Percentiles rank a stretch among this genome's conserved stretches.
Conservation (phyloP, 2,888 invertebrate genomes). For the Harpagoxenus sublaevis region DNA sequence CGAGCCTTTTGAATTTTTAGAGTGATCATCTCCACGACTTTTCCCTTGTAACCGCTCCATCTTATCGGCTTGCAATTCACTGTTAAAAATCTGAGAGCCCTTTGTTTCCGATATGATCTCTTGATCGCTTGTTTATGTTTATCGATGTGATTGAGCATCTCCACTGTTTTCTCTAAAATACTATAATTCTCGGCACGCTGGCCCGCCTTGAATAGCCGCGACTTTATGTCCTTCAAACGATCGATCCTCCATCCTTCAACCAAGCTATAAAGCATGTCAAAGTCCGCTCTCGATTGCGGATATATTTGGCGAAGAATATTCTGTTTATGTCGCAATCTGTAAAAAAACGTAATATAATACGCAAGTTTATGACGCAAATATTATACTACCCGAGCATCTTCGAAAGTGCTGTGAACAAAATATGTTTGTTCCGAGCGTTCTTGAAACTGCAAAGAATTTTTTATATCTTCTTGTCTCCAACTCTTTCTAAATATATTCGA, state of each 20-base stretch:
- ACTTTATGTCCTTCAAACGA: constrained; percentile 89
- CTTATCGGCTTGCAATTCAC: constrained; percentile 91
- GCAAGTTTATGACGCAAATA: background rate
- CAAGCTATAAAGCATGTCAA: constrained; percentile 91
- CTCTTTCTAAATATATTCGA: background rate
- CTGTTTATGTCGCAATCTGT: constrained; percentile 86
- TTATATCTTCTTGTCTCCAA: background rate
- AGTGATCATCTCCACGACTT: constrained; percentile 92
- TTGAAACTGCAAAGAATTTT: background rate
- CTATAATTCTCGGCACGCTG: constrained; percentile 91
- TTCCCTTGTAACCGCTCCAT: constrained; percentile 92
- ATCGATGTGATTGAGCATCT: constrained; percentile 90
- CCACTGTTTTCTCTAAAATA: constrained; percentile 92
- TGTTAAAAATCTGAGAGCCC: constrained; percentile 89
- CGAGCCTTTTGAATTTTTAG: constrained; percentile 93
- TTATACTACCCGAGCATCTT: background rate
- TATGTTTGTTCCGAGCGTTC: background rate
- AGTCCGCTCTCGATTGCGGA: constrained; percentile 91
- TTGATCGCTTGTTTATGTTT: constrained; percentile 89
- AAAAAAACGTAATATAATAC: background rate
- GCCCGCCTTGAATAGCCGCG: constrained; percentile 89
- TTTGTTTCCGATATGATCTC: constrained; percentile 88
- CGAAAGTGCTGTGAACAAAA: background rate
- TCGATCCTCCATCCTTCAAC: constrained; percentile 90
- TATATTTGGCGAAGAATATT: constrained; percentile 90